Evolutionary conservation across 2,113 vertebrate species (phyloP).

Genomic region (Hystrix cristata): DNA sequence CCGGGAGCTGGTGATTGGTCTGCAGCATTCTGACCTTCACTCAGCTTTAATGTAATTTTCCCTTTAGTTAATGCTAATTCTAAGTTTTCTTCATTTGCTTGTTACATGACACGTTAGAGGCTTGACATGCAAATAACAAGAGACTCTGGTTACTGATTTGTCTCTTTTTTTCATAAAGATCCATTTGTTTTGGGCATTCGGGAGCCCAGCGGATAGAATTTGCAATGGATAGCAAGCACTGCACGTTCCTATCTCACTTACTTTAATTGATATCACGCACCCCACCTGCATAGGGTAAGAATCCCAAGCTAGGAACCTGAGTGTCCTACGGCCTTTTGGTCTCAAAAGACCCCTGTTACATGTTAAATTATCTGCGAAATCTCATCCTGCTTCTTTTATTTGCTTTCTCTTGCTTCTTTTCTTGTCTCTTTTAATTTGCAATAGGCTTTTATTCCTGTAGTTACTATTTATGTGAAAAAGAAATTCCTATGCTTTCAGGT

Average conservation of each 20-base stretch:
- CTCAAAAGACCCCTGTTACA: background rate
- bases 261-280: background rate
- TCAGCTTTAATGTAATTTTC: background rate
- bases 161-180: conserved; percentile 61
- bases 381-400: background rate
- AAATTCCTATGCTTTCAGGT: background rate
- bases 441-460: background rate
- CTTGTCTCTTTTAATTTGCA: background rate
- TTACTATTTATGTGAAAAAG: background rate
- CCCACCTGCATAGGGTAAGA: background rate
- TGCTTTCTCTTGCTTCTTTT: background rate
- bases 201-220: background rate
- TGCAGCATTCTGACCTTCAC: background rate
- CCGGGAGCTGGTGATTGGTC: background rate
- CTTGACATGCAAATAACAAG: conserved; percentile 69
- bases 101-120: conserved; percentile 9
- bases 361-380: conserved; percentile 1
- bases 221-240: background rate
- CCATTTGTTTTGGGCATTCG: conserved; percentile 19
- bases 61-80: conserved; percentile 29
- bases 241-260: background rate
- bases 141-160: conserved; percentile 58
- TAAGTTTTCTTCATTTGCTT: conserved; percentile 73
- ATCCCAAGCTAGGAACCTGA: background rate
- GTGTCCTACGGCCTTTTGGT: background rate